Percentiles rank a stretch among this genome's conserved stretches.
Evolutionary conservation across 2,888 invertebrate species (phyloP).

Genomic region (Gastracanthus pulcherrimus): DNA sequence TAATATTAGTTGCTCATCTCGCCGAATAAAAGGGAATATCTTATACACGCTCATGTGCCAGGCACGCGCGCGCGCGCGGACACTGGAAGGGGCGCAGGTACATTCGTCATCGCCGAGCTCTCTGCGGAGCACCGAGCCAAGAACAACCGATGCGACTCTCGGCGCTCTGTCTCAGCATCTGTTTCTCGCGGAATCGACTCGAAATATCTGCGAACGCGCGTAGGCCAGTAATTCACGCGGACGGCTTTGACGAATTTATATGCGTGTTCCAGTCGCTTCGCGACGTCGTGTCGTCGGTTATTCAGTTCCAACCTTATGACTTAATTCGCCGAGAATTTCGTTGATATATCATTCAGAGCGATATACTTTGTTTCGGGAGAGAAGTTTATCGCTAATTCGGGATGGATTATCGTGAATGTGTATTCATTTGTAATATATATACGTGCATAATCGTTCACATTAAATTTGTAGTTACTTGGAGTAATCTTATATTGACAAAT

Average conservation of each 20-base stretch:
- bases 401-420: too few species aligned
- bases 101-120: slow-evolving; percentile 49
- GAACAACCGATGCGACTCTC: slow-evolving; percentile 55
- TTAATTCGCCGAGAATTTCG: neutral
- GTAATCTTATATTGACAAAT: too few species aligned
- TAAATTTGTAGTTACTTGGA: too few species aligned
- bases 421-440: too few species aligned
- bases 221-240: slow-evolving; percentile 11
- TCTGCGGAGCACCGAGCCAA: slow-evolving; percentile 64
- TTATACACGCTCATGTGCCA: neutral
- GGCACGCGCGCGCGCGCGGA: neutral
- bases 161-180: neutral
- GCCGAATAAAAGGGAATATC: neutral
- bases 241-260: slow-evolving; percentile 11
- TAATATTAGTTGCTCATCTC: slow-evolving; percentile 19
- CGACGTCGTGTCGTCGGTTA: neutral
- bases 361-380: neutral
- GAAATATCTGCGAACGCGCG: slow-evolving; percentile 17
- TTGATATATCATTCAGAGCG: too few species aligned
- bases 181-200: neutral
- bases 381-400: too few species aligned
- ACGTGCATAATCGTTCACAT: too few species aligned
- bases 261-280: neutral
- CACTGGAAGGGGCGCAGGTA: too few species aligned
- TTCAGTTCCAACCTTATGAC: neutral